Percentiles rank a stretch among this genome's conserved stretches.
Evolutionary conservation across 2,113 vertebrate species (phyloP).

Genomic region (Esox niger): DNA sequence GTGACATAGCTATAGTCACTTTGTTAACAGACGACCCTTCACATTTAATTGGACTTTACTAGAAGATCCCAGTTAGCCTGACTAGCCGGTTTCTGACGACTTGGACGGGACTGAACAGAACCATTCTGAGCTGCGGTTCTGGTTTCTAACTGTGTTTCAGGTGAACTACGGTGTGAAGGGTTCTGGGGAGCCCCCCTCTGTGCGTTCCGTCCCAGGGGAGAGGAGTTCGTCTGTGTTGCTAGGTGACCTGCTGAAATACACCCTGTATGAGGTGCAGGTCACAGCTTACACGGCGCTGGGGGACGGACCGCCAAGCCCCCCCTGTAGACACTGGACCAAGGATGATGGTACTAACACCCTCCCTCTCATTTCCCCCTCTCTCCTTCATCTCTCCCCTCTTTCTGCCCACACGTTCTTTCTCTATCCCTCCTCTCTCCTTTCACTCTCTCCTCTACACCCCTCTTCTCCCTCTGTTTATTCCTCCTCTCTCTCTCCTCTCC

Average conservation of each 20-base stretch:
- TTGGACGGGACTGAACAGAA: too few relatives aligned
- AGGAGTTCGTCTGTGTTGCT: constrained; percentile 78
- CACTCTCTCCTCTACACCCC: neutral
- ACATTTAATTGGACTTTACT: too few relatives aligned
- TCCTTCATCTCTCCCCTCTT: neutral
- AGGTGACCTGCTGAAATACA: constrained; percentile 77
- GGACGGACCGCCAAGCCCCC: constrained; percentile 81
- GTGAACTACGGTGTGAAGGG: constrained; percentile 80
- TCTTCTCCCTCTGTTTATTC: neutral
- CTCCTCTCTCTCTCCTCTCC: neutral
- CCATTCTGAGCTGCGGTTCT: too few relatives aligned
- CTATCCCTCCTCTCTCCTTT: neutral
- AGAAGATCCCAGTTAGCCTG: too few relatives aligned
- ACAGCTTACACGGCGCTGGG: constrained; percentile 87
- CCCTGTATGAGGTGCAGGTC: constrained; percentile 83
- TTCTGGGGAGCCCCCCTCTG: constrained; percentile 67
- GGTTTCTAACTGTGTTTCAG: constrained; percentile 66
- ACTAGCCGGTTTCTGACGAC: too few relatives aligned
- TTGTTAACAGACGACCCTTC: too few relatives aligned
- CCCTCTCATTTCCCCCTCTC: neutral
- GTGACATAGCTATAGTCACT: neutral
- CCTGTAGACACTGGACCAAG: constrained; percentile 81
- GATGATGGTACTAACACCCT: constrained; percentile 81
- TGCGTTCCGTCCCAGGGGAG: constrained; percentile 78
- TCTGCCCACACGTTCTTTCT: too few relatives aligned